Base-by-base conservation (phyloP, 2,888 invertebrate genomes). In the Diaphora mendica region DNA sequence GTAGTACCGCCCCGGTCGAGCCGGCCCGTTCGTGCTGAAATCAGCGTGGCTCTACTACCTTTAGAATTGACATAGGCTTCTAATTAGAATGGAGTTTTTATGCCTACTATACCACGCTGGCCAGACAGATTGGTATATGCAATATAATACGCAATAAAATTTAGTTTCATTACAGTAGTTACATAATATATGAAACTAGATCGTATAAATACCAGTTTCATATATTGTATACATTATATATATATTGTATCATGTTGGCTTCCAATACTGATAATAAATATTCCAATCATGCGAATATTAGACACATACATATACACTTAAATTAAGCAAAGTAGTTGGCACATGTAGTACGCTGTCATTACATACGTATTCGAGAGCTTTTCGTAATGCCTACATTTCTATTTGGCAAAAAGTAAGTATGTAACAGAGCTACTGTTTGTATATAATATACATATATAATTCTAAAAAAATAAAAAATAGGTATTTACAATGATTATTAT, bases 241-340 rank as follows among this genome's bases (percentile, higher is more conserved):
- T 55, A 9, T 20, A 23, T 5, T 51, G 4, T 51, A 30, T 30
- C 2, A 13, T 39, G 4, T 39, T n/a, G 51, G 35, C 51, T 73
- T 42, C 44, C 23, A 13, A 64, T 30, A 11, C 33, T 48, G n/a
- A 42, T n/a, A 64, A 70, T 64, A 44, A 67, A 67, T 44, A 42
- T 44, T 64, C 62, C 20, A 39, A 33, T 64, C 30, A 35, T 15
- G 64, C 2, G 69, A 4, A 70, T 44, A 23, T 44, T 13, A 64
- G 9, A 23, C 42, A 64, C 30, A 70, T 33, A 70, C 44, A 70
- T 64, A 69, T 42, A 30, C 26, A 69, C 42, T 64, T 48, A 42
- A 64, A 70, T 64, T 64, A 64, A 44, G 42, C 44, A 44, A 70
- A 70, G 70, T 64, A 70, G 42, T 70, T 70, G 70, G 70, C 70